These are phyloP conservation scores for Hypsibius dujardini DNA, from an alignment of 1,140 invertebrate species.

Conservation along the genomic window DNA sequence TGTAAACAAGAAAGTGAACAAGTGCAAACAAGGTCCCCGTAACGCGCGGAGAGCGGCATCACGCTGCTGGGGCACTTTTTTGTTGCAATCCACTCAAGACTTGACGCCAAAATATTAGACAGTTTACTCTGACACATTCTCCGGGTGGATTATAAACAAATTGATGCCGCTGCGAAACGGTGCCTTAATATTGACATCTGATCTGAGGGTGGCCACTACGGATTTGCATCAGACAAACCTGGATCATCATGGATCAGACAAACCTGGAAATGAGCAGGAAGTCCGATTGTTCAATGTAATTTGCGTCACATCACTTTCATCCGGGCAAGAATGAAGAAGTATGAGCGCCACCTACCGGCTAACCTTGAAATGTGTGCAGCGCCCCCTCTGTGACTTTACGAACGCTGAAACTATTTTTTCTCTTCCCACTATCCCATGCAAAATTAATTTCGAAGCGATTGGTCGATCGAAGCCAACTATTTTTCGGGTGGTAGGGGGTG, in stretches of 20 bases:
- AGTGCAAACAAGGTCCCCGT: background rate
- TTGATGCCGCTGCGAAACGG: background rate
- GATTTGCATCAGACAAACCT: background rate
- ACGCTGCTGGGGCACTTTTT: background rate
- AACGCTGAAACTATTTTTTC: too few relatives aligned
- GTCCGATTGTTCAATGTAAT: background rate
- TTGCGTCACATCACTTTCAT: background rate
- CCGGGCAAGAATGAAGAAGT: background rate
- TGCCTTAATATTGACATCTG: background rate
- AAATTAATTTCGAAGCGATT: too few relatives aligned
- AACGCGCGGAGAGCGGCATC: background rate
- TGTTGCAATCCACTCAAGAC: background rate
- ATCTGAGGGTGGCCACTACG: background rate
- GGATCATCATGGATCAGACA: background rate
- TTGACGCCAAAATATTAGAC: background rate
- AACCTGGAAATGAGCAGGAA: too few relatives aligned
- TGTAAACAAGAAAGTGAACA: background rate
- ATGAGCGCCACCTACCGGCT: background rate
- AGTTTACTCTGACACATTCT: too few relatives aligned
- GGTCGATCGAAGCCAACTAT: background rate
- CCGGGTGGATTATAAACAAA: background rate
- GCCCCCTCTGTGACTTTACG: too few relatives aligned
- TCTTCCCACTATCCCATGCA: too few relatives aligned
- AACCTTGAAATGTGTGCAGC: background rate
- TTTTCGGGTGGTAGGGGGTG: conserved; percentile 1